These are phyloP conservation scores for Chaetura pelagica DNA, from an alignment of 2,113 vertebrate genomes.

Conservation along the genomic window DNA sequence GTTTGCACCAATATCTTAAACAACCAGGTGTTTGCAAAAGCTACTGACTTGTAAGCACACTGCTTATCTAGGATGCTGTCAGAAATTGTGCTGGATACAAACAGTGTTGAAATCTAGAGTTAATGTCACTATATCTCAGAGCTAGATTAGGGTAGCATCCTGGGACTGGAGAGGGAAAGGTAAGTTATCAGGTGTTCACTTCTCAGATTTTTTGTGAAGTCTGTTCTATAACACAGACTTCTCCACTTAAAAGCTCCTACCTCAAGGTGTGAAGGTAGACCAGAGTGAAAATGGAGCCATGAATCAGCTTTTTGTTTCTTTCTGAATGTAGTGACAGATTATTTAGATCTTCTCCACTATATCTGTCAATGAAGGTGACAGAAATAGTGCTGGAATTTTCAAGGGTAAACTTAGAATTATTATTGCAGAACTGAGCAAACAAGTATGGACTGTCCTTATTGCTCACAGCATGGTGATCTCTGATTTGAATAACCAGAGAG, in stretches of 20 bases:
- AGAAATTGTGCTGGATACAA: background rate
- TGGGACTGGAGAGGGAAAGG: background rate
- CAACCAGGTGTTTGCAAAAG: accelerated
- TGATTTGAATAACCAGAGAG: background rate
- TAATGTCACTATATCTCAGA: background rate
- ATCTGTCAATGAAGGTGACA: background rate
- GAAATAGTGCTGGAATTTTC: background rate
- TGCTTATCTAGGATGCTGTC: accelerated
- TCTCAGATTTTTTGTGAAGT: background rate
- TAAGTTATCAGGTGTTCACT: background rate
- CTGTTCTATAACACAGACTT: background rate
- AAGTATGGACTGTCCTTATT: background rate
- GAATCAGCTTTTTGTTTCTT: background rate
- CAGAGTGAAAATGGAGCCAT: background rate
- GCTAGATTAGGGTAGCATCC: background rate
- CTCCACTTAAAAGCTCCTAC: background rate
- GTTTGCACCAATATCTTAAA: background rate
- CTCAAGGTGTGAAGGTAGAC: background rate
- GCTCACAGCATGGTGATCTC: background rate
- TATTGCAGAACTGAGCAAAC: background rate
- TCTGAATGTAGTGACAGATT: background rate
- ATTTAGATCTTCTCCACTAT: background rate
- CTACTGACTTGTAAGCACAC: background rate
- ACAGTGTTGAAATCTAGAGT: background rate
- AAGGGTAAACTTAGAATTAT: background rate